Conservation (phyloP, 2,113 vertebrate genomes). For the Nycticryphes semicollaris region DNA sequence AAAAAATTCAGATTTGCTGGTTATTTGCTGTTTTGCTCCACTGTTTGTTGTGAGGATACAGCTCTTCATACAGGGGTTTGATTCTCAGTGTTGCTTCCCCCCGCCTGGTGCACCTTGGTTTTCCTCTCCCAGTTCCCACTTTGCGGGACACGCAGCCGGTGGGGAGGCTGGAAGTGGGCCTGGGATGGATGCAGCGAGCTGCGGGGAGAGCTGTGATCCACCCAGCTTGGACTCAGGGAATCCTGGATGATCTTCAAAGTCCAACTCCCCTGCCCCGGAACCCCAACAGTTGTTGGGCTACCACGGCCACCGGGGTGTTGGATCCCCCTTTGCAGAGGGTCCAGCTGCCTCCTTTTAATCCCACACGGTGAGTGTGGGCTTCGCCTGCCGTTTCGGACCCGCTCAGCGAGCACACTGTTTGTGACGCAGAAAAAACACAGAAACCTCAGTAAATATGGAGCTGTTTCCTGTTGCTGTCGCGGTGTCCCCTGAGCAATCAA, state of each 20-base stretch:
- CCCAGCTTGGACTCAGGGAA: too few relatives aligned
- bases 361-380: fast-evolving
- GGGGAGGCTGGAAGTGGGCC: background rate
- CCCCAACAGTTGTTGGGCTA: fast-evolving
- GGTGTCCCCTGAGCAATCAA: slow-evolving; percentile 22
- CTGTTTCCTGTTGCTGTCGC: slow-evolving; percentile 6
- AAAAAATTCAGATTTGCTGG: background rate
- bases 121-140: fast-evolving
- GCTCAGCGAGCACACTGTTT: fast-evolving
- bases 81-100: fast-evolving
- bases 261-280: fast-evolving
- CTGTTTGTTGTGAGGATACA: fast-evolving
- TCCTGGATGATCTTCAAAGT: too few relatives aligned
- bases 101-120: fast-evolving
- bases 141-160: fast-evolving
- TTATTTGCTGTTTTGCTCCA: fast-evolving
- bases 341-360: background rate
- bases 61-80: fast-evolving
- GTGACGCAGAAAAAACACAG: background rate
- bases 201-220: fast-evolving
- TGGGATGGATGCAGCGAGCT: fast-evolving
- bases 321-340: background rate
- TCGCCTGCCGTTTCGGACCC: fast-evolving
- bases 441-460: background rate
- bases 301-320: fast-evolving